These are phyloP conservation scores for Battus philenor DNA, from an alignment of 1,140 invertebrate genomes.

Conservation along the genomic window DNA sequence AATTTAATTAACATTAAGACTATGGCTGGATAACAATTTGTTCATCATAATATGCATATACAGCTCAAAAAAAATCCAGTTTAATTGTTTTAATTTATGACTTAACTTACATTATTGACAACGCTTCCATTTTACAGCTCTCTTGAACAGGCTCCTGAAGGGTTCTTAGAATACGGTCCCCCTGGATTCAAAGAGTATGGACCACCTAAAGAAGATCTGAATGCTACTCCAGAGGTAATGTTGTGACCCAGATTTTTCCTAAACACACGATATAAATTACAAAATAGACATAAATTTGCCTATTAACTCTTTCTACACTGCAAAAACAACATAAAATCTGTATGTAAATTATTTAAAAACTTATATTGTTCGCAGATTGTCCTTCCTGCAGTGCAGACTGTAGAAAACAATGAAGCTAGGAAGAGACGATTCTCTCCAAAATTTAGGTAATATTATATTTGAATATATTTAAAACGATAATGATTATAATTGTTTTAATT, in stretches of 20 bases:
- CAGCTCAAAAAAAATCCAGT: too few species aligned
- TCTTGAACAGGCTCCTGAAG: conserved; percentile 42
- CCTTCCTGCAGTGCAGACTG: conserved; percentile 11
- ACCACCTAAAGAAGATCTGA: conserved; percentile 41
- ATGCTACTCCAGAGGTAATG: conserved; percentile 25
- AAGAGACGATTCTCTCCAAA: conserved; percentile 57
- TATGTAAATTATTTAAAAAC: not conserved
- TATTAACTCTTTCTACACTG: not conserved
- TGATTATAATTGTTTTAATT: too few species aligned
- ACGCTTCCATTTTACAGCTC: conserved; percentile 28
- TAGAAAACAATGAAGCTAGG: conserved; percentile 43
- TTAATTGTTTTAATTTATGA: not conserved
- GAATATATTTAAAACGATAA: too few species aligned
- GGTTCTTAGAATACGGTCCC: conserved; percentile 63
- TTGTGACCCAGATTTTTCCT: not conserved
- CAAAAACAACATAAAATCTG: not conserved
- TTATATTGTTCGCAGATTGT: conserved; percentile 15
- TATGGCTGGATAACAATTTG: too few species aligned
- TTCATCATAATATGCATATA: too few species aligned
- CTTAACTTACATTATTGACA: not conserved
- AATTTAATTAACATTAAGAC: too few species aligned
- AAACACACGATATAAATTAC: not conserved
- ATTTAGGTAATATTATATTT: conserved; percentile 42
- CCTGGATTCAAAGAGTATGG: conserved; percentile 64
- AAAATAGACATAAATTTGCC: not conserved